Percentiles rank a stretch among this genome's conserved stretches.
These are phyloP conservation scores for Sminthopsis crassicaudata DNA, from an alignment of 2,113 vertebrate genomes.

Conservation along the genomic window DNA sequence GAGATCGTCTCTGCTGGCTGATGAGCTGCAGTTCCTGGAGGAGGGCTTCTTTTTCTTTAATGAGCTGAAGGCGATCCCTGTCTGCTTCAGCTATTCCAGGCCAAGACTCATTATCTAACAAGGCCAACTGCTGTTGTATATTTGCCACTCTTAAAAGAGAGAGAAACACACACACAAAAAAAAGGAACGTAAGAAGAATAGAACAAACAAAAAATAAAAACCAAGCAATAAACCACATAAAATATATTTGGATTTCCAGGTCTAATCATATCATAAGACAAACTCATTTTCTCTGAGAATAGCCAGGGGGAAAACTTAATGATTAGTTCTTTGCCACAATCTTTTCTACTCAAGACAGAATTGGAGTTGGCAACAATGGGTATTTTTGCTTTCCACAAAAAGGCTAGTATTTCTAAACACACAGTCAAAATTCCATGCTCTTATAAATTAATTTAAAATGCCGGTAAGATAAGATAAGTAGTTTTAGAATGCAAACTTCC, in stretches of 20 bases:
- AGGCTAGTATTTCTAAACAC: not conserved
- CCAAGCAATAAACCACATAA: not conserved
- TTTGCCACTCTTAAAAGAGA: conserved; percentile 89
- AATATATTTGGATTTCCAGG: not conserved
- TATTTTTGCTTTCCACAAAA: not conserved
- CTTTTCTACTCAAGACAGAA: not conserved
- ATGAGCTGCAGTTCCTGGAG: conserved; percentile 95
- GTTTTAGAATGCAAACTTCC: not conserved
- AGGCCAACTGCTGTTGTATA: conserved; percentile 96
- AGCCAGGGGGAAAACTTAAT: not conserved
- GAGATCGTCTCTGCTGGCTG: conserved; percentile 89
- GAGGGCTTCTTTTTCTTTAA: conserved; percentile 97
- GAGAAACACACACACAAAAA: not conserved
- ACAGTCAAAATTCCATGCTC: not conserved
- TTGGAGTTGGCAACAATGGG: not conserved
- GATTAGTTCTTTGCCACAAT: not conserved
- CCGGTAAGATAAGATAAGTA: not conserved
- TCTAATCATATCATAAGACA: not conserved
- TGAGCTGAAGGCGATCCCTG: conserved; percentile 94
- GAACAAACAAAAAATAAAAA: not conserved
- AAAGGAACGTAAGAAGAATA: not conserved
- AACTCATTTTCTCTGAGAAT: conserved; percentile 10
- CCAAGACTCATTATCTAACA: conserved; percentile 95
- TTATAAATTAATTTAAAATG: not conserved
- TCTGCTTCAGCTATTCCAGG: conserved; percentile 95